A percentile compares a stretch with the other conserved stretches of the same genome.
Conservation (phyloP, 2,797 vertebrate species). For the Miichthys miiuy region DNA sequence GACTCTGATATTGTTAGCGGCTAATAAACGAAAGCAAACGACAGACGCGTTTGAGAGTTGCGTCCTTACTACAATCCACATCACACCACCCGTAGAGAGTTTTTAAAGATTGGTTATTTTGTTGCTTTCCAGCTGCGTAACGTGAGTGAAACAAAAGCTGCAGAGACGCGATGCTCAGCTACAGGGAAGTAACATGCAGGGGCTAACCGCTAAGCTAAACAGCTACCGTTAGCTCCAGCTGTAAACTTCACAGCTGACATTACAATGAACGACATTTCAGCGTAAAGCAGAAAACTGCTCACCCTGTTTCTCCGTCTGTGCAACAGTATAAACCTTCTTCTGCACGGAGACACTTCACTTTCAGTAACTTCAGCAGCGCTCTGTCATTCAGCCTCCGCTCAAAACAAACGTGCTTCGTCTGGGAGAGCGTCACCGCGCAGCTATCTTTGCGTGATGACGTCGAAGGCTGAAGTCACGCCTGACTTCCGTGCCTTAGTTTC, state of each 20-base stretch:
- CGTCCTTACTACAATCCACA: background rate
- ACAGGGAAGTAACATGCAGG: background rate
- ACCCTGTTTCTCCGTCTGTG: constrained; percentile 26
- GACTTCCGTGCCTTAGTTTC: background rate
- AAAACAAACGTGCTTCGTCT: constrained; percentile 20
- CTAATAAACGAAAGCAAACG: background rate
- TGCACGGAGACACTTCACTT: background rate
- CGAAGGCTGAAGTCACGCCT: rapidly evolving
- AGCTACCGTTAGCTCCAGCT: constrained; percentile 13
- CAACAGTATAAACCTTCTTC: background rate
- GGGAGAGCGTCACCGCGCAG: background rate
- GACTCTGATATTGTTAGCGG: background rate
- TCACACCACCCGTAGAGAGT: background rate
- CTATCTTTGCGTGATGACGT: constrained; percentile 56
- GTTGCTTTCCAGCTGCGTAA: background rate
- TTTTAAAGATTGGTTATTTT: background rate
- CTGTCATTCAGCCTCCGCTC: background rate
- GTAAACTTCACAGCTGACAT: background rate
- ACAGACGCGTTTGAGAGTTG: background rate
- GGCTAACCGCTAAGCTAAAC: constrained; percentile 39
- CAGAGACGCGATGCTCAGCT: constrained; percentile 2
- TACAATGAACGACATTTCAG: background rate
- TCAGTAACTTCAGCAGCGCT: constrained; percentile 1
- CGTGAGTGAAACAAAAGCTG: background rate
- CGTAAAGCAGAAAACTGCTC: constrained; percentile 1